phyloP scores from a whole-genome alignment of 2,113 vertebrate species.

The Corapipo altera region DNA sequence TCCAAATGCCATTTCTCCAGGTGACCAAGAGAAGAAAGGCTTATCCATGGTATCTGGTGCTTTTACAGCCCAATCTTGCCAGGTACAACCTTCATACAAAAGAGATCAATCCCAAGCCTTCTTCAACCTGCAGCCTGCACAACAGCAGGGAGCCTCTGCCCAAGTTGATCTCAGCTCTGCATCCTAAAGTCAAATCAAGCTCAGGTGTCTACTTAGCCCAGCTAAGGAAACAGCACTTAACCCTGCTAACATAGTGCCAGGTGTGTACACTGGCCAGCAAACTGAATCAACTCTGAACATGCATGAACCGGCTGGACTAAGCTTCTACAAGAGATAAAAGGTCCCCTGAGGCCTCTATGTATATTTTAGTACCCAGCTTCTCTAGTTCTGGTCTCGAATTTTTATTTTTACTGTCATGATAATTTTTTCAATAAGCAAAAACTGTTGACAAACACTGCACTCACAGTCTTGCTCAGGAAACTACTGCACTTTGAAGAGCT shows the following conservation, averaged over 20 bases:
- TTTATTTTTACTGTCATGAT: neutral
- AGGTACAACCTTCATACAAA: neutral
- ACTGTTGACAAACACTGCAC: neutral
- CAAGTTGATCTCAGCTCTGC: neutral
- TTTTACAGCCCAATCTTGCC: fast-evolving
- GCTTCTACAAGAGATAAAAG: neutral
- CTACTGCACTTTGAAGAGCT: neutral
- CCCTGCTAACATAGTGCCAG: neutral
- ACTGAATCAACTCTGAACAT: neutral
- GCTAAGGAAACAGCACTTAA: neutral
- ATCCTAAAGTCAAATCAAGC: fast-evolving
- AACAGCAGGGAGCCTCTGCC: neutral
- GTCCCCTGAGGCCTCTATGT: neutral
- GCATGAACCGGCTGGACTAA: neutral
- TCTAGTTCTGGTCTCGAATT: neutral
- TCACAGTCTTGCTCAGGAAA: neutral
- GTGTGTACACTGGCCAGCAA: fast-evolving
- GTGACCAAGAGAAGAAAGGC: neutral
- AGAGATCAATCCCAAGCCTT: neutral
- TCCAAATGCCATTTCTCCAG: neutral
- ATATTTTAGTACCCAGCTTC: neutral
- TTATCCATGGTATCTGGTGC: fast-evolving
- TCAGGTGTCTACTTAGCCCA: neutral
- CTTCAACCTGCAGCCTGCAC: neutral
- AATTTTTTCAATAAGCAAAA: neutral